Evolutionary conservation across 2,888 invertebrate species (phyloP).

Genomic region (Chirona hameri): DNA sequence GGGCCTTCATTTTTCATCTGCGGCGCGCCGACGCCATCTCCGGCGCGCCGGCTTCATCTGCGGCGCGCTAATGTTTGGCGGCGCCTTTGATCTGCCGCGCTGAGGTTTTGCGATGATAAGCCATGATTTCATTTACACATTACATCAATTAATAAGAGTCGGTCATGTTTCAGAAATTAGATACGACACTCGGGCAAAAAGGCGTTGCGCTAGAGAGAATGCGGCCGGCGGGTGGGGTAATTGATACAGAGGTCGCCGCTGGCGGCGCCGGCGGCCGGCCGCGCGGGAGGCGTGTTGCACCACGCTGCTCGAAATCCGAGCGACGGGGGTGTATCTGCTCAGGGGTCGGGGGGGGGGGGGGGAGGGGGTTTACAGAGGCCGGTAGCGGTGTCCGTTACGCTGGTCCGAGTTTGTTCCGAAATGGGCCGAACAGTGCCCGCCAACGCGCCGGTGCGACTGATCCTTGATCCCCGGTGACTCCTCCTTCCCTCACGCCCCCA

Average conservation of each 20-base stretch:
- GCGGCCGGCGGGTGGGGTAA: background rate
- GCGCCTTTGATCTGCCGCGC: constrained; percentile 8
- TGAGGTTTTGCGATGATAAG: constrained; percentile 28
- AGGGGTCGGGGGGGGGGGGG: background rate
- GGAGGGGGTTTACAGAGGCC: background rate
- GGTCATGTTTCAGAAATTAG: constrained; percentile 29
- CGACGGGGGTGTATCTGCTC: background rate
- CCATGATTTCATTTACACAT: constrained; percentile 29
- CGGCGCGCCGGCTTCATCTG: background rate
- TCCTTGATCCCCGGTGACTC: background rate
- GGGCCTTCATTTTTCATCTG: constrained; percentile 1
- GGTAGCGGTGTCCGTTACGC: background rate
- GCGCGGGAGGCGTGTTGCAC: background rate
- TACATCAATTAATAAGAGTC: constrained; percentile 29
- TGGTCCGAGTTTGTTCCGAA: background rate
- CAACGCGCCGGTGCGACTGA: background rate
- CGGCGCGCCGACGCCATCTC: constrained; percentile 4
- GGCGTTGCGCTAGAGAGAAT: background rate
- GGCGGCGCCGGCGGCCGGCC: background rate
- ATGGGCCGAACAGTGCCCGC: background rate
- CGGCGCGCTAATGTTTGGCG: background rate
- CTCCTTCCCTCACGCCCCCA: too few relatives aligned
- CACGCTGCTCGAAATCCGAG: background rate
- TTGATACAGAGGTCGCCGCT: background rate
- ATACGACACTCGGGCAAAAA: constrained; percentile 10